Evolutionary conservation across 2,113 vertebrate genomes (phyloP).

Genomic region (Myrmecobius fasciatus): DNA sequence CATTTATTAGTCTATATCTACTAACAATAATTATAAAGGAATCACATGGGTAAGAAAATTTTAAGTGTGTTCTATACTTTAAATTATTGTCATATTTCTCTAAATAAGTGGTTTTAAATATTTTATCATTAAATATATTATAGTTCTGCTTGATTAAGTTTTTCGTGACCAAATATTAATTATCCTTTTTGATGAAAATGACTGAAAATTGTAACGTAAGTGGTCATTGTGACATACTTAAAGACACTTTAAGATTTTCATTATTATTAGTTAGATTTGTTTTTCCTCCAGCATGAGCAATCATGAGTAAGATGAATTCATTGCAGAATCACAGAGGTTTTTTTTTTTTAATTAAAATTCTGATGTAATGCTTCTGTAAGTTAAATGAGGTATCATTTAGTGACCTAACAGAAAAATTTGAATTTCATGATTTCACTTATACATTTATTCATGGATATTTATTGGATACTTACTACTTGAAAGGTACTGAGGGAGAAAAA

Average conservation of each 20-base stretch:
- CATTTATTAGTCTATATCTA: background rate
- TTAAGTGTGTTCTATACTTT: background rate
- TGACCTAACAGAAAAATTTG: background rate
- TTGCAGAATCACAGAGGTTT: background rate
- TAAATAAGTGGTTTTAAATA: background rate
- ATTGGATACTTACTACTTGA: background rate
- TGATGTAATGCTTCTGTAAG: background rate
- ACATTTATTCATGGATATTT: background rate
- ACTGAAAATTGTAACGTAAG: background rate
- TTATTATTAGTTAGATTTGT: background rate
- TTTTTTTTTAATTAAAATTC: background rate
- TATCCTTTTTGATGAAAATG: background rate
- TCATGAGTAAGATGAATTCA: background rate
- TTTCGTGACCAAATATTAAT: background rate
- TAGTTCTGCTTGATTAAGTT: background rate
- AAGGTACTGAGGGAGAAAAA: background rate
- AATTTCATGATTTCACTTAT: background rate
- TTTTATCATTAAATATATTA: background rate
- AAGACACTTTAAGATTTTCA: background rate
- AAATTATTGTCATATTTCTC: background rate
- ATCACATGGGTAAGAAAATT: background rate
- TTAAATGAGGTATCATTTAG: background rate
- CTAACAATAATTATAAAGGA: background rate
- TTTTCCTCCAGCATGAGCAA: background rate
- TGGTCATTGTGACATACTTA: background rate